Base-by-base conservation (phyloP, 2,888 invertebrate species). In the Aproaerema taeniolella region DNA sequence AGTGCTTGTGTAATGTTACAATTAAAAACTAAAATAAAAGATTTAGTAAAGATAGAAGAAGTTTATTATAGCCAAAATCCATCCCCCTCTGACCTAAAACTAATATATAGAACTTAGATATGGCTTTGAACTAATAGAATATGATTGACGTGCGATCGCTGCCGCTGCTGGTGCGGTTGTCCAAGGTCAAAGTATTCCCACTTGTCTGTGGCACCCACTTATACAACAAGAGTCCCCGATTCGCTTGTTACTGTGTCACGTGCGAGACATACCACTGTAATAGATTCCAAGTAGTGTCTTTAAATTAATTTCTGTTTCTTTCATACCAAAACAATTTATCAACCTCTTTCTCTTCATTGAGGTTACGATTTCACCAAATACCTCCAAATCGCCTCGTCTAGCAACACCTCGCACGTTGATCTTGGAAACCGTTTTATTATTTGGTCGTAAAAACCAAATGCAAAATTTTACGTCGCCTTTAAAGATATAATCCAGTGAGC, bases 111-210 rank as follows among this genome's bases (percentile, higher is more conserved):
- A 78, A 78, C 74, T 76, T 76, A 68, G 72, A 79, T 72, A 69
- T 78, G 80, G 67, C 81, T 80, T 80, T 82, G 81, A 78, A 77
- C 76, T 68, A 74, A 81, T 83, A 72, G 69, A 77, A 66, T 60
- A 59, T 68, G 77, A 82, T 82, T 75, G 82, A 71, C 74, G 77
- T 78, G 73, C 60, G 80, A 78, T 62, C 58, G 61, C 67, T 62
- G 68, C 65, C 63, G 62, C 53, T 56, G 50, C n/a, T n/a, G n/a
- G n/a, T n/a, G n/a, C n/a, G n/a, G n/a, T n/a, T n/a, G n/a, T n/a
- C 52, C 75, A 77, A 80, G 81, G 81, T 68, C 68, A 53, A 35
- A 37, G 49, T 53, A 56, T 60, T 64, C 66, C 61, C 67, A 60
- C 61, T 56, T 49, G 45, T 49, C 48, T 2, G 28, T 11, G 4